Evolutionary conservation across 1,140 invertebrate species (phyloP).

Genomic region (Cryptotermes secundus): DNA sequence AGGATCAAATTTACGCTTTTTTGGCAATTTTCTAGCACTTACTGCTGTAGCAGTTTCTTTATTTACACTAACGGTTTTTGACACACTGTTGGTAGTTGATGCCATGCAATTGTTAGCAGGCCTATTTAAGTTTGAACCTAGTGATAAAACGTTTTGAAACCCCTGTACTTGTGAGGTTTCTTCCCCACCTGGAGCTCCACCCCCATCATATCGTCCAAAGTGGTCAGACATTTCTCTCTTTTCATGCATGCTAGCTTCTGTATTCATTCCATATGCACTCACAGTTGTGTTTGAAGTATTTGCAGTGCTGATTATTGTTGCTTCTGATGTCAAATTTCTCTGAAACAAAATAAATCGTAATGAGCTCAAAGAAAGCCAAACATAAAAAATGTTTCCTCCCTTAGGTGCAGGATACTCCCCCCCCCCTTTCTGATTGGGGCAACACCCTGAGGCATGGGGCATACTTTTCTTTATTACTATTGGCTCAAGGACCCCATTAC

Average conservation of each 20-base stretch:
- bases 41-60: conserved; percentile 35
- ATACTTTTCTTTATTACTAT: too few relatives aligned
- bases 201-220: neutral
- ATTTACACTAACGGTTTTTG: neutral
- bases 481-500: too few relatives aligned
- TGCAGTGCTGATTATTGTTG: neutral
- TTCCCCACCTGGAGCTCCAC: neutral
- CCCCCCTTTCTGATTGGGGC: too few relatives aligned
- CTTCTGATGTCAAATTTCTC: neutral
- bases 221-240: conserved; percentile 29
- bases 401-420: too few relatives aligned
- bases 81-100: conserved; percentile 24
- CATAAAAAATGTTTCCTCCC: too few relatives aligned
- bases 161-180: neutral
- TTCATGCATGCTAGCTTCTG: conserved; percentile 23
- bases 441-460: too few relatives aligned
- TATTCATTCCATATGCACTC: neutral
- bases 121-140: conserved; percentile 33
- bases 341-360: neutral
- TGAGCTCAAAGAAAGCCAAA: too few relatives aligned
- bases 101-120: conserved; percentile 37
- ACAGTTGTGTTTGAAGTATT: neutral
- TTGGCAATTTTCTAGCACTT: conserved; percentile 68
- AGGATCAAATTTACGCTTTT: conserved; percentile 85
- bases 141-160: conserved; percentile 22